Conservation (phyloP, 2,113 vertebrate species). For the Gymnarchus niloticus region DNA sequence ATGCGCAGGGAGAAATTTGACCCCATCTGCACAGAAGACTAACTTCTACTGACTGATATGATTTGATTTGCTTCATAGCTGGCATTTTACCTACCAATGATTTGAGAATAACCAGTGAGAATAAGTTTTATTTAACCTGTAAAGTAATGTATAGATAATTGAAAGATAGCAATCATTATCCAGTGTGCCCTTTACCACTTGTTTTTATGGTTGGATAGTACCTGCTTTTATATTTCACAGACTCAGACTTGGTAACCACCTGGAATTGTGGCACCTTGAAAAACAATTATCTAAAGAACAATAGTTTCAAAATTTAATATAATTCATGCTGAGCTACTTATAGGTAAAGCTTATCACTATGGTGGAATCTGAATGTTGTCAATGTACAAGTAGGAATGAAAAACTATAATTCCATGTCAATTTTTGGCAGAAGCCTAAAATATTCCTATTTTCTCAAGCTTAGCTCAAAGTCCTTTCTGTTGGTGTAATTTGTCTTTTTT, state of each 20-base stretch:
- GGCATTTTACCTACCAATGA: constrained; percentile 1
- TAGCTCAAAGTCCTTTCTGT: background rate
- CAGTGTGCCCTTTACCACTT: background rate
- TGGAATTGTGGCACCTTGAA: background rate
- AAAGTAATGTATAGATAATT: background rate
- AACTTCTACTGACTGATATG: background rate
- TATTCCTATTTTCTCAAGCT: background rate
- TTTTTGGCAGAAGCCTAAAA: background rate
- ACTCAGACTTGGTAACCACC: background rate
- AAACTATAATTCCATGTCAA: background rate
- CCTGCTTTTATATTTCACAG: background rate
- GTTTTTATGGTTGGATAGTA: background rate
- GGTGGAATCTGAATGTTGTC: background rate
- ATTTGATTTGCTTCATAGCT: background rate
- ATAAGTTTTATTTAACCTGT: background rate
- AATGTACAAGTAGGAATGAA: background rate
- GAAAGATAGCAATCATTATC: background rate
- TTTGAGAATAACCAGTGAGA: background rate
- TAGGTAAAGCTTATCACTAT: background rate
- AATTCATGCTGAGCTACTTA: background rate
- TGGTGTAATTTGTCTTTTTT: background rate
- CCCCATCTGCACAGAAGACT: background rate
- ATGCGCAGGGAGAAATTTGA: constrained; percentile 66
- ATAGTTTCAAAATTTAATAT: background rate
- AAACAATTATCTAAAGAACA: background rate